These are phyloP conservation scores for Choristoneura rosaceana DNA, from an alignment of 2,888 invertebrate genomes.

Conservation along the genomic window DNA sequence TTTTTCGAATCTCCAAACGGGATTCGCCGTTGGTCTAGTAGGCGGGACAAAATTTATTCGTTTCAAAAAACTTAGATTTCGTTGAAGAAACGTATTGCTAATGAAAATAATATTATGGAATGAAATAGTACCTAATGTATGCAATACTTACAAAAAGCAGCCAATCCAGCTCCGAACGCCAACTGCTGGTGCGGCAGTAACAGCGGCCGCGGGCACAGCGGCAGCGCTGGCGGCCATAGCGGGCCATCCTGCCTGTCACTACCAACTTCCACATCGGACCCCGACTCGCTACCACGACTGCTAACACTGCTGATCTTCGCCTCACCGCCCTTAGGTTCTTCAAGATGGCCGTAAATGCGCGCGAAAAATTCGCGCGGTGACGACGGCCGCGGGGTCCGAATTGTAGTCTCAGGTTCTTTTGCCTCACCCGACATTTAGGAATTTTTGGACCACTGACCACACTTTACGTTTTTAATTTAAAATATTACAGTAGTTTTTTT, in stretches of 20 bases:
- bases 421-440: slow-evolving; percentile 59
- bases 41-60: too few species aligned
- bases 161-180: slow-evolving; percentile 86
- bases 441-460: slow-evolving; percentile 4
- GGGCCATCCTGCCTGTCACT: slow-evolving; percentile 48
- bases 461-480: slow-evolving; percentile 7
- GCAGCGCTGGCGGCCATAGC: slow-evolving; percentile 71
- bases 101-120: background rate
- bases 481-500: background rate
- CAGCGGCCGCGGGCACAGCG: slow-evolving; percentile 76
- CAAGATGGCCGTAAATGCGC: slow-evolving; percentile 91
- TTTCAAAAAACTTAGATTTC: too few species aligned
- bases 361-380: slow-evolving; percentile 93
- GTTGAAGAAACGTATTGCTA: background rate
- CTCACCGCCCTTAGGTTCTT: slow-evolving; percentile 66
- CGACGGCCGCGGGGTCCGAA: slow-evolving; percentile 85
- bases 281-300: slow-evolving; percentile 68
- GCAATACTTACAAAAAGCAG: slow-evolving; percentile 83
- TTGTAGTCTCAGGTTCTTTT: slow-evolving; percentile 53
- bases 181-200: slow-evolving; percentile 78
- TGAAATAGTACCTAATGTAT: too few species aligned
- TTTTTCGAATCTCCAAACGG: too few species aligned
- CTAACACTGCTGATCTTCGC: slow-evolving; percentile 45
- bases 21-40: too few species aligned
- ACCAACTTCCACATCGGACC: slow-evolving; percentile 77